Base-by-base conservation (phyloP, 2,113 vertebrate genomes). In the Rousettus leschenaultii region DNA sequence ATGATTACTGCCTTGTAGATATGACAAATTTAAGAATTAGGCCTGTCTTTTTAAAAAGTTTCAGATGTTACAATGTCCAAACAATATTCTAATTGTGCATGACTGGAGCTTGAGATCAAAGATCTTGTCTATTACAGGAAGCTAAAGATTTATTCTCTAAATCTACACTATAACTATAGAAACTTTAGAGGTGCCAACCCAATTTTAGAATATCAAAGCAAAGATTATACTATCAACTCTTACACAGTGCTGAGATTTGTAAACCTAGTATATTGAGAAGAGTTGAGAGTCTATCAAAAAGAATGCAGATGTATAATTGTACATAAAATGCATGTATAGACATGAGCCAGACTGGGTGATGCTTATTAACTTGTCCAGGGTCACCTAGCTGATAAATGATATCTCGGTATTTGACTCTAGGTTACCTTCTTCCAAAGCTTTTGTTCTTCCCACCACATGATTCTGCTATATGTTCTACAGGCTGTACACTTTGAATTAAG, bases 21-120 rank as follows among this genome's bases (percentile, higher is more conserved):
- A 95, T 75, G 92, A 87, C 5, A 48, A 89, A 15, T 74, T 95
- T 86, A 97, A 92, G 19, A 79, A 80, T 92, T 92, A 77, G 77
- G 14, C 1, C 40, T 85, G 35, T 77, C 6, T 91, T 88, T 84
- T 95, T 13, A 8, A 89, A 94, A 93, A 95, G 43, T 85, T 90
- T 45, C 71, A 92, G 79, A 51, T 89, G 71, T 90, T 90, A 51
- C 80, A 92, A 79, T 94, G 91, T 88, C 24, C 45, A 89, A 87
- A 73, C 30, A 92, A 35, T 65, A 86, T 88, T 91, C 43, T 73
- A 92, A 92, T 66, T 33, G 33, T 96, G 79, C 6, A 38, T 78
- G n/a, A 80, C 38, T 53, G 35, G 15, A 35, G 26, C 18, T 63
- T 90, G 35, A 19, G 22, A 73, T 68, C 28, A 92, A 92, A 68